A percentile compares a stretch with the other conserved stretches of the same genome.
Conservation (phyloP, 2,113 vertebrate species). For the Cairina moschata region DNA sequence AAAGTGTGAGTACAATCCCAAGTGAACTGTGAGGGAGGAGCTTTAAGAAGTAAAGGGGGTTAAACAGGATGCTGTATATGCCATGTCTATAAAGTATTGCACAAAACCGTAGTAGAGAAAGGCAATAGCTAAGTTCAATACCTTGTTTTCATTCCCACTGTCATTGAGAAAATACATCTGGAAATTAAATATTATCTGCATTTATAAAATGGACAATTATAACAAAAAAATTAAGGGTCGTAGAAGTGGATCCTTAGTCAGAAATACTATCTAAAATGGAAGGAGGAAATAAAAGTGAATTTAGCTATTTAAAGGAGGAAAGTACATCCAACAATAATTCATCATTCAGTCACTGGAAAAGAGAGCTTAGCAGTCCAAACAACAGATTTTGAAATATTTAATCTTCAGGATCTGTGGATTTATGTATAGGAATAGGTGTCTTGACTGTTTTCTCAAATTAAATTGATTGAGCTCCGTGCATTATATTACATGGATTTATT, state of each 20-base stretch:
- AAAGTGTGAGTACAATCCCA: neutral
- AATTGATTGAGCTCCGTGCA: neutral
- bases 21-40: neutral
- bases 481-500: neutral
- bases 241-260: slow-evolving; percentile 6
- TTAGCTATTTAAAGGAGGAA: neutral
- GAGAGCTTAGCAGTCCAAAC: neutral
- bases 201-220: slow-evolving; percentile 2
- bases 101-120: neutral
- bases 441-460: slow-evolving; percentile 21
- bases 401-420: neutral
- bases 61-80: neutral
- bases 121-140: neutral
- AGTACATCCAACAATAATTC: neutral
- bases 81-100: neutral
- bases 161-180: neutral
- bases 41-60: neutral
- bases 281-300: slow-evolving; percentile 31
- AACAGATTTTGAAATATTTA: slow-evolving; percentile 25
- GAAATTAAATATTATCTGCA: neutral
- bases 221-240: neutral
- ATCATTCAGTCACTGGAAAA: neutral
- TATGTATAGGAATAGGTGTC: neutral
- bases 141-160: neutral
- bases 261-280: neutral